A percentile compares a stretch with the other conserved stretches of the same genome.
These are phyloP conservation scores for Pteronotus mesoamericanus DNA, from an alignment of 2,797 vertebrate species.

Conservation along the genomic window DNA sequence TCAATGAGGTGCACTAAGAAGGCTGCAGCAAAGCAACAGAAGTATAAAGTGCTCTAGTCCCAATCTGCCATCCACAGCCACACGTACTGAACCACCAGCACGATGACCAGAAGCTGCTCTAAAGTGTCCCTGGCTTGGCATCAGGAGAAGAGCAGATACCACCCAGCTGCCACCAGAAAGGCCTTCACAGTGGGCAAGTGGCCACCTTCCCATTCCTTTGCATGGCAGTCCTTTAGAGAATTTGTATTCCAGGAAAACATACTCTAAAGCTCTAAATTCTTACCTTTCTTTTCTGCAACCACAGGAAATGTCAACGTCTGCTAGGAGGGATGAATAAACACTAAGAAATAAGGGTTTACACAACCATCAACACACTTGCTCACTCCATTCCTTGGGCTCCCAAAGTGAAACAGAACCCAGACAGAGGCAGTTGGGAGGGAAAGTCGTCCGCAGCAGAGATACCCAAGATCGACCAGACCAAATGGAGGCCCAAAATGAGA, in stretches of 20 bases:
- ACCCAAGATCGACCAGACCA: too few relatives aligned
- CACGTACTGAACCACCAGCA: not conserved
- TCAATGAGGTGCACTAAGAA: not conserved
- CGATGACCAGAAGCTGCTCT: accelerated
- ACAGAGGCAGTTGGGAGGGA: not conserved
- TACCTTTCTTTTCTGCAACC: not conserved
- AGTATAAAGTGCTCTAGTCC: not conserved
- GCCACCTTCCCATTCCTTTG: not conserved
- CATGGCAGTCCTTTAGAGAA: not conserved
- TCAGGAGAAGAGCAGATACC: accelerated
- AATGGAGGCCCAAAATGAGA: accelerated
- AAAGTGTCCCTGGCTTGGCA: not conserved
- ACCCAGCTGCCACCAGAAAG: not conserved
- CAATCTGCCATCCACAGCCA: accelerated
- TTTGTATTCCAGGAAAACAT: not conserved
- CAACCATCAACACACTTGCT: accelerated
- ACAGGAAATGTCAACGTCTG: not conserved
- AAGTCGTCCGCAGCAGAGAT: accelerated
- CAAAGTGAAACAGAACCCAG: not conserved
- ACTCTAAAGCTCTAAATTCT: not conserved
- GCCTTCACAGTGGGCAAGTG: accelerated
- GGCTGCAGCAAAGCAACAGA: not conserved
- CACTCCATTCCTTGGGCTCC: not conserved
- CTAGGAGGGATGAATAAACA: not conserved
- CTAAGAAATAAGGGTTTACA: not conserved